A percentile compares a stretch with the other conserved stretches of the same genome.
Evolutionary conservation across 64 coral and sea anemone genomes (phyloP).

Genomic region (Montipora sp.): DNA sequence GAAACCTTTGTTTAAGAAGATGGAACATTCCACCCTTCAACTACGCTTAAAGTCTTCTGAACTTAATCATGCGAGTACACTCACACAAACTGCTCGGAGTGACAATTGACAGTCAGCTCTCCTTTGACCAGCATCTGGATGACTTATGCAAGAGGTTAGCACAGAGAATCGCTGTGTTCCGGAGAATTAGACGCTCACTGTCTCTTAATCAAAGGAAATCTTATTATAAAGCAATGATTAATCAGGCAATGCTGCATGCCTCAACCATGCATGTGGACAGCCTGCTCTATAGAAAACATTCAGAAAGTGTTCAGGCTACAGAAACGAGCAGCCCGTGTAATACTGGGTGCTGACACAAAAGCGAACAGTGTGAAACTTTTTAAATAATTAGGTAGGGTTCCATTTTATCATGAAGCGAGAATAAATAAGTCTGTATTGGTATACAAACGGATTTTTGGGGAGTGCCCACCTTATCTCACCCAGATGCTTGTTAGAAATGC

Average conservation of each 20-base stretch:
- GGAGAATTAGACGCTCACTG: constrained; percentile 16
- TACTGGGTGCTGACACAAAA: too few species aligned
- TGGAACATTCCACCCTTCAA: too few species aligned
- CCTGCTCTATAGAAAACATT: background rate
- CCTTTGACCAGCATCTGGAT: constrained; percentile 48
- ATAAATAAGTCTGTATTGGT: too few species aligned
- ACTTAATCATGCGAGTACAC: constrained; percentile 24
- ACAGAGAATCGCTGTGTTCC: constrained; percentile 11
- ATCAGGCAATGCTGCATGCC: constrained; percentile 29
- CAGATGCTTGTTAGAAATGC: too few species aligned
- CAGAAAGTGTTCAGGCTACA: constrained; percentile 43
- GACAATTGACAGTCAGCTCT: constrained; percentile 24
- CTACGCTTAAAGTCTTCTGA: constrained; percentile 1
- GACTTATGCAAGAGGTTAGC: constrained; percentile 34
- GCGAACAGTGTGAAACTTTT: too few species aligned
- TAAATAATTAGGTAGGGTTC: too few species aligned
- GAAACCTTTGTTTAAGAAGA: too few species aligned
- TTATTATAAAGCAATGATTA: constrained; percentile 45
- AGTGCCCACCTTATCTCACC: too few species aligned
- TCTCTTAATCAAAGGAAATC: constrained; percentile 33
- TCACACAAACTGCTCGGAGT: constrained; percentile 28
- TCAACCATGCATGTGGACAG: constrained; percentile 3
- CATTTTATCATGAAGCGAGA: too few species aligned
- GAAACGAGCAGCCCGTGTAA: constrained; percentile 38
- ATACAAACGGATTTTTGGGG: too few species aligned